These are phyloP conservation scores for Conomelus anceps DNA, from an alignment of 2,888 invertebrate species.

Conservation along the genomic window DNA sequence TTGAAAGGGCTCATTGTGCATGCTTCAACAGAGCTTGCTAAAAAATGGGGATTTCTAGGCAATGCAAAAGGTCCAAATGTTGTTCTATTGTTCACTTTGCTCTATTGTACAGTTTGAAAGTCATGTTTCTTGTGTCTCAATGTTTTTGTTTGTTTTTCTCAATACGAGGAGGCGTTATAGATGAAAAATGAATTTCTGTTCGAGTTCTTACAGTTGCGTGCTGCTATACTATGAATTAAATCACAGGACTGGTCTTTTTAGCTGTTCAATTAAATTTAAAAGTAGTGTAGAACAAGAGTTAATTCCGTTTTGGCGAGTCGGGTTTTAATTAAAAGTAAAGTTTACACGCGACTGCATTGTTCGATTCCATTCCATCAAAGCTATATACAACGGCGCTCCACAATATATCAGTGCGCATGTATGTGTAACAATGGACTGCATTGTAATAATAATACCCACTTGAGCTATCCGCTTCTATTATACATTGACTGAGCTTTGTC, in stretches of 20 bases:
- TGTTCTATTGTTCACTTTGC: neutral
- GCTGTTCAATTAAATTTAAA: conserved; percentile 12
- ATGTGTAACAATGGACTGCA: neutral
- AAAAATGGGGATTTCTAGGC: too few relatives aligned
- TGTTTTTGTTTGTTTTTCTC: neutral
- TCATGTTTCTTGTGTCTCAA: neutral
- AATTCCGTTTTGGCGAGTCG: conserved; percentile 18
- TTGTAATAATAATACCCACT: neutral
- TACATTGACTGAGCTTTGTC: neutral
- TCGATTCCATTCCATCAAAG: neutral
- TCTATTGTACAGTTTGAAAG: neutral
- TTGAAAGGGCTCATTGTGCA: too few relatives aligned
- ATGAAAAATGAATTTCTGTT: neutral
- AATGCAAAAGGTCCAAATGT: neutral
- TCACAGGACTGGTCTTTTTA: neutral
- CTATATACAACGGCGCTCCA: neutral
- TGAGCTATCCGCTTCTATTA: neutral
- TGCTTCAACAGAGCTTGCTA: too few relatives aligned
- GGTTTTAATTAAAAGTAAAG: conserved; percentile 19
- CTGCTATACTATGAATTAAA: neutral
- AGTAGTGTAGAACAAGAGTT: neutral
- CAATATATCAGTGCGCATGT: neutral
- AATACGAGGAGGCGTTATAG: neutral
- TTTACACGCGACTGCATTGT: neutral
- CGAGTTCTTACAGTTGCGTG: neutral